Conservation (phyloP, 2,113 vertebrate genomes). For the Carollia perspicillata region DNA sequence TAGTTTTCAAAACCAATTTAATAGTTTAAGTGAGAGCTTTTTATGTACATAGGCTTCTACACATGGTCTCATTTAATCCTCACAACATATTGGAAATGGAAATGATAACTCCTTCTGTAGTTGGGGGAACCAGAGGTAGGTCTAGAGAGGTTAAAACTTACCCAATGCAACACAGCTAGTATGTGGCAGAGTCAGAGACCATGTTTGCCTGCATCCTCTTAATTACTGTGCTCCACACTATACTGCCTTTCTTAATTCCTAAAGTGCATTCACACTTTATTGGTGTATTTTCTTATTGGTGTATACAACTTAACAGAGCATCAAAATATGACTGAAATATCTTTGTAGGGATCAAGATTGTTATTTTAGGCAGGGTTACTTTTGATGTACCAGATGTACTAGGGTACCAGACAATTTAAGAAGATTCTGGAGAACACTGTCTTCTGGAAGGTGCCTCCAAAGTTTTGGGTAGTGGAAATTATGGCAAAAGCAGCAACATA, state of each 20-base stretch:
- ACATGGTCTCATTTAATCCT: background rate
- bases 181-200: background rate
- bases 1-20: background rate
- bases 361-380: background rate
- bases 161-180: background rate
- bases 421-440: background rate
- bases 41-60: background rate
- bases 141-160: background rate
- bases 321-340: background rate
- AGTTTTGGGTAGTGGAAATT: background rate
- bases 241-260: constrained; percentile 1
- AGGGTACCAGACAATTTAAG: background rate
- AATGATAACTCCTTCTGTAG: background rate
- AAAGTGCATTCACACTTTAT: background rate
- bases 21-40: background rate
- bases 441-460: background rate
- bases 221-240: background rate
- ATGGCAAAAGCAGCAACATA: background rate
- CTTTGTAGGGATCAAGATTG: background rate
- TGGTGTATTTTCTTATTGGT: background rate
- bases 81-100: background rate
- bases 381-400: too few relatives aligned
- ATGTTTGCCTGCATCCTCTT: background rate
- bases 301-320: background rate
- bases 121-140: background rate